A percentile compares a stretch with the other conserved stretches of the same genome.
phyloP scores from a whole-genome alignment of 2,797 vertebrate species.

The Chiroxiphia lanceolata region DNA sequence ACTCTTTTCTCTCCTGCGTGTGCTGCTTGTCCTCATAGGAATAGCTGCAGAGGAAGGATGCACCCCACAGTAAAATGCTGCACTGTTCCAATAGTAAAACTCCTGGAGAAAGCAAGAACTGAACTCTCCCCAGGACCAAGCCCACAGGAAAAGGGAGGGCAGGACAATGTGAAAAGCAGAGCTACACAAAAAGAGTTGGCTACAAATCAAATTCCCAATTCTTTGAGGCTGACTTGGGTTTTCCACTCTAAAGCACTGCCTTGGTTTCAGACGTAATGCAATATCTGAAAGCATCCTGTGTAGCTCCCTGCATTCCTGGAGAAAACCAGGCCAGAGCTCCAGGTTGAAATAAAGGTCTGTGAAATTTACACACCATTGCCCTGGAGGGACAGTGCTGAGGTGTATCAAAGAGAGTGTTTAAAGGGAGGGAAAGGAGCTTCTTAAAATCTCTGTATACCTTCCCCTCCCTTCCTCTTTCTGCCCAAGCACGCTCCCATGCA shows the following conservation, averaged over 20 bases:
- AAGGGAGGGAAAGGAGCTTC: conserved; percentile 4
- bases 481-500: not conserved
- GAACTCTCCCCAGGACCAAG: not conserved
- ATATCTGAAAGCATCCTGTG: conserved; percentile 33
- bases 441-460: conserved; percentile 8
- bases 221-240: conserved; percentile 57
- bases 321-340: not conserved
- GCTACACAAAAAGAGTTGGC: conserved; percentile 27
- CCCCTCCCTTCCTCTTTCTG: conserved; percentile 48
- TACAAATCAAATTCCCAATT: conserved; percentile 38
- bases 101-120: not conserved
- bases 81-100: not conserved
- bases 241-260: conserved; percentile 37
- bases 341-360: not conserved
- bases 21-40: not conserved
- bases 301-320: conserved; percentile 36
- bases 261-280: conserved; percentile 22
- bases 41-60: not conserved
- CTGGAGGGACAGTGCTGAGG: not conserved
- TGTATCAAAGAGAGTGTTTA: conserved; percentile 43
- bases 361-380: not conserved
- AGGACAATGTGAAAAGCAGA: conserved; percentile 13
- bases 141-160: conserved; percentile 7
- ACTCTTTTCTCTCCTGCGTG: not conserved
- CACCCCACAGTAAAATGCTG: not conserved